These are phyloP conservation scores for Pentamera pediparva DNA, from an alignment of 53 echinoderm and acorn worm genomes.

Conservation along the genomic window DNA sequence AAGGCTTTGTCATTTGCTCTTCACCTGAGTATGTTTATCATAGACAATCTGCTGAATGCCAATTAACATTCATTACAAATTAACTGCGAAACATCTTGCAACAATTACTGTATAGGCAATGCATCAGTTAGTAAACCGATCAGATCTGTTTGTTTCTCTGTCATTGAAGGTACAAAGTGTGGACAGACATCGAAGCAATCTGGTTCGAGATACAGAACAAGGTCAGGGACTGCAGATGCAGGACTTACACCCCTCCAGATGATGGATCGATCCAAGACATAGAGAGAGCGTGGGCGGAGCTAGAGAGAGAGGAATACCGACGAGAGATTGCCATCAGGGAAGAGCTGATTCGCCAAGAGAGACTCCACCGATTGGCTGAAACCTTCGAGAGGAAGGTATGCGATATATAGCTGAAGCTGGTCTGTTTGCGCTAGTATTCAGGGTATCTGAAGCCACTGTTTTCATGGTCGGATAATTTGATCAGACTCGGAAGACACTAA, in stretches of 20 bases:
- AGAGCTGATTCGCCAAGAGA: slow-evolving; percentile 85
- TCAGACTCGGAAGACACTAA: too few relatives aligned
- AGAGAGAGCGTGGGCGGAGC: slow-evolving; percentile 67
- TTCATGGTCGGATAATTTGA: too few relatives aligned
- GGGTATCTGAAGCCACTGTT: too few relatives aligned
- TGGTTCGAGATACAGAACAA: slow-evolving; percentile 73
- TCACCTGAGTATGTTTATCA: neutral
- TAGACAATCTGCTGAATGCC: neutral
- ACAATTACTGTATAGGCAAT: too few relatives aligned
- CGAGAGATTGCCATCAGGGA: slow-evolving; percentile 68
- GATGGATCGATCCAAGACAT: slow-evolving; percentile 74
- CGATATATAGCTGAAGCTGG: neutral
- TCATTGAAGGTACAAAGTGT: slow-evolving; percentile 59
- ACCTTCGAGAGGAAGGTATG: slow-evolving; percentile 87
- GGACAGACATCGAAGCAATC: slow-evolving; percentile 88
- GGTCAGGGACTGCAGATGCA: slow-evolving; percentile 50
- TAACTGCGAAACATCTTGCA: neutral
- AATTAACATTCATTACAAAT: neutral
- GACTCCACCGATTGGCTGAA: slow-evolving; percentile 80
- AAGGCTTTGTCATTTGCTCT: too few relatives aligned
- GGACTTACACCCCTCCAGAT: slow-evolving; percentile 70
- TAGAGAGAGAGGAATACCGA: slow-evolving; percentile 77
- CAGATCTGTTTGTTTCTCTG: neutral
- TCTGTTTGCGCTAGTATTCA: neutral
- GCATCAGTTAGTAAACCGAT: too few relatives aligned